Base-by-base conservation (phyloP, 2,797 vertebrate genomes). In the Malacoraja senta region DNA sequence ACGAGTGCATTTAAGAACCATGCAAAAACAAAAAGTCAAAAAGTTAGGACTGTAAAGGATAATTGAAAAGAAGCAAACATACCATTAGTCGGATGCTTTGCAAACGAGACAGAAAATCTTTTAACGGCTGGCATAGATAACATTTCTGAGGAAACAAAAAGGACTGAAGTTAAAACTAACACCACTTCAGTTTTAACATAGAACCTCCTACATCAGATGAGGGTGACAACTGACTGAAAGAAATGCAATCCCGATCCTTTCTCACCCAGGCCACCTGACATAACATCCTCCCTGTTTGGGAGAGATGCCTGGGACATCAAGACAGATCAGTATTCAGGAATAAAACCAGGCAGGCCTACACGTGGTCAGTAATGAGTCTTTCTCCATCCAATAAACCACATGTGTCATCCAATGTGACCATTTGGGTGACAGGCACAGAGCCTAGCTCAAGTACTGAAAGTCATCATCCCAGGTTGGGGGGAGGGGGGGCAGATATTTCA, bases 81-180 rank as follows among this genome's bases (percentile, higher is more conserved):
- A 99, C 99, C 98, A 98, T 99, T 99, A 99, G 99, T 99, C 97
- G 98, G 99, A 98, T 98, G 98, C 98, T 99, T 99, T 99, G 99
- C 99, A 99, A 99, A 99, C 96, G 98, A 99, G 98, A 99, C 98
- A 99, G 99, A 99, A 99, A 99, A 99, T 98, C 98, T 97, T 97
- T 99, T 99, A 98, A 99, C 98, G 97, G 98, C 98, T 98, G 98
- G 98, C 98, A 99, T 99, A 98, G 98, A 99, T 97, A 99, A 99
- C 98, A 99, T 98, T 97, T 99, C 99, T 99, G 99, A 98, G 98
- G 98, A 98, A 98, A 98, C 97, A 98, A 99, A 97, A 97, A 96
- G 98, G 96, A 98, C 97, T 97, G 96, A 96, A 94, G 96, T 98
- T 97, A 97, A 97, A 95, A 92, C 90, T 92, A 92, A 92, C 90